phyloP scores from a whole-genome alignment of 2,113 vertebrate genomes.

The Cygnus atratus region DNA sequence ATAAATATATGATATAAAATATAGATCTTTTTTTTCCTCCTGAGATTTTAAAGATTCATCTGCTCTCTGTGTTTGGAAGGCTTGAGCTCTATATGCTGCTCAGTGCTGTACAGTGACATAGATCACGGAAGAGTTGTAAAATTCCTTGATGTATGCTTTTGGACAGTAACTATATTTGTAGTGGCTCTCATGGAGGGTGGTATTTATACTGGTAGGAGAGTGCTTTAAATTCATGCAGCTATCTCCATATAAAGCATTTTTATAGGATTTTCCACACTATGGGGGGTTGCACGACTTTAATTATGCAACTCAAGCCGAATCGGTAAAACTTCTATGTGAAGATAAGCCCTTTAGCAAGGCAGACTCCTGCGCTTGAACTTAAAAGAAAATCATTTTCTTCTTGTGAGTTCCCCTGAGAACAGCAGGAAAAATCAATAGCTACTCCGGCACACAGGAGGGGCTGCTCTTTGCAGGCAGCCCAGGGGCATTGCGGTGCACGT shows the following conservation, averaged over 20 bases:
- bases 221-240: slow-evolving; percentile 7
- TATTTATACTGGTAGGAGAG: not conserved
- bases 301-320: slow-evolving; percentile 4
- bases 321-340: not conserved
- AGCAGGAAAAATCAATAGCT: not conserved
- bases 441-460: not conserved
- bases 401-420: not conserved
- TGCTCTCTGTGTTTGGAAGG: not conserved
- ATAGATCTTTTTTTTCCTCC: not conserved
- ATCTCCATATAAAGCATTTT: slow-evolving; percentile 35
- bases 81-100: not conserved
- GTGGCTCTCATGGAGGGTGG: not conserved
- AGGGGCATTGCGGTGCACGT: rapidly evolving
- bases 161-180: slow-evolving; percentile 17
- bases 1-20: slow-evolving; percentile 52
- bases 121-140: slow-evolving; percentile 15
- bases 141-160: slow-evolving; percentile 39
- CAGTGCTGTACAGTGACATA: not conserved
- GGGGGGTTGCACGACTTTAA: not conserved
- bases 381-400: slow-evolving; percentile 34
- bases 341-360: slow-evolving; percentile 49
- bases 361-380: slow-evolving; percentile 2
- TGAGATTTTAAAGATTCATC: slow-evolving; percentile 22
- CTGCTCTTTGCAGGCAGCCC: not conserved
- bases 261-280: not conserved